Conservation (phyloP, 2,113 vertebrate species). For the Catharus fuscescens region DNA sequence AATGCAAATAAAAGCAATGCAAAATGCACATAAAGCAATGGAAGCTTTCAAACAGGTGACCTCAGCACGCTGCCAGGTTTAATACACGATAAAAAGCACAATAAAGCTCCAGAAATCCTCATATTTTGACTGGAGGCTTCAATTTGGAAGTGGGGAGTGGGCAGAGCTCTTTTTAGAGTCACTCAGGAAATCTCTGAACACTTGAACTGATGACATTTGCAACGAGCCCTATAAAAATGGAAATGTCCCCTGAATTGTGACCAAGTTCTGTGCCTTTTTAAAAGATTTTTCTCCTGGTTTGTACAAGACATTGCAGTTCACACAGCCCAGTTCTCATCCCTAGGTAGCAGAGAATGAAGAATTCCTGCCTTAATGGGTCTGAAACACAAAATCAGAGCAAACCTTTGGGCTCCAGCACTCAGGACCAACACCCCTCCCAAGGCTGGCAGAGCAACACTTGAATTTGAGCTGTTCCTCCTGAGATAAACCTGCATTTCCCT, state of each 20-base stretch:
- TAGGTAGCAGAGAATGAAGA: neutral
- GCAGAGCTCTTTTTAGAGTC: neutral
- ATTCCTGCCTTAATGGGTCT: neutral
- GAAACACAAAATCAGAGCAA: neutral
- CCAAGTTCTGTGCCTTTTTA: neutral
- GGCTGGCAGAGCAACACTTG: neutral
- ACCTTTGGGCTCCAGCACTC: neutral
- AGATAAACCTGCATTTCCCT: accelerated
- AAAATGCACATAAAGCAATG: neutral
- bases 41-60: constrained; percentile 1
- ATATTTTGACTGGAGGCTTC: neutral
- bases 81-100: neutral
- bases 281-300: neutral
- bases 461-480: neutral
- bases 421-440: neutral
- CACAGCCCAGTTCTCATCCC: neutral
- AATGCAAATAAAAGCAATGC: constrained; percentile 7
- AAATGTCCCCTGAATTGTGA: neutral
- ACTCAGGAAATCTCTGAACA: neutral
- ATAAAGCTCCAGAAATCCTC: neutral
- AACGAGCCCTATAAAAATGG: neutral
- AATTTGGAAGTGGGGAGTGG: neutral
- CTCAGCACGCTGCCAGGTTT: neutral
- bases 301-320: neutral
- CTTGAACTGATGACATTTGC: neutral